Percentiles rank a stretch among this genome's conserved stretches.
Evolutionary conservation across 2,888 invertebrate genomes (phyloP).

Genomic region (Caenorhabditis sinica): DNA sequence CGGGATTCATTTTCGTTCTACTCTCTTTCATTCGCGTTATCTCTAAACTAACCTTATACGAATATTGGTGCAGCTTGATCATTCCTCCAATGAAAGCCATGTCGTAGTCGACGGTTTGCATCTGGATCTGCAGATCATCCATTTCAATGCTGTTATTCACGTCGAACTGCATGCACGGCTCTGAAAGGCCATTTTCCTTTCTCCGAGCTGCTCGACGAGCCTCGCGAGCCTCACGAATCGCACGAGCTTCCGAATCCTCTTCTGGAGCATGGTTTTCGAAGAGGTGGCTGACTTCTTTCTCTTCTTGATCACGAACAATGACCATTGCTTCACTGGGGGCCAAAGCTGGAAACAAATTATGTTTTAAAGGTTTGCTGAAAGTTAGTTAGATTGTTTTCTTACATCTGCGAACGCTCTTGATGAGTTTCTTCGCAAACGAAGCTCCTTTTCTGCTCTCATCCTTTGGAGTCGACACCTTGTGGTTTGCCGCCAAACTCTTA

Average conservation of each 20-base stretch:
- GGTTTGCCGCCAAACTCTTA: background rate
- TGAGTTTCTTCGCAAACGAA: background rate
- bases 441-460: background rate
- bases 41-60: background rate
- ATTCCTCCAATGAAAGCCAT: slow-evolving; percentile 9
- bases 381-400: background rate
- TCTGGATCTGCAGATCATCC: background rate
- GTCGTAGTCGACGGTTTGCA: background rate
- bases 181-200: too few species aligned
- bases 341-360: slow-evolving; percentile 18
- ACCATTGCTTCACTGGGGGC: background rate
- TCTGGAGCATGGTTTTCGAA: too few species aligned
- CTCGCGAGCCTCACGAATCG: background rate
- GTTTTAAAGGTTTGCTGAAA: background rate
- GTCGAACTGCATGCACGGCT: background rate
- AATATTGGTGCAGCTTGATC: slow-evolving; percentile 27
- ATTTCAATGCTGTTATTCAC: background rate
- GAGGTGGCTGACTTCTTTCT: too few species aligned
- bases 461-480: background rate
- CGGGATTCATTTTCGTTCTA: background rate
- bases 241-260: background rate
- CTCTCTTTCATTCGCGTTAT: too few species aligned
- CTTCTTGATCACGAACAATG: too few species aligned
- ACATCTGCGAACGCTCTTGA: background rate
- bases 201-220: background rate